Evolutionary conservation across 2,797 vertebrate species (phyloP).

Genomic region (Masticophis lateralis): DNA sequence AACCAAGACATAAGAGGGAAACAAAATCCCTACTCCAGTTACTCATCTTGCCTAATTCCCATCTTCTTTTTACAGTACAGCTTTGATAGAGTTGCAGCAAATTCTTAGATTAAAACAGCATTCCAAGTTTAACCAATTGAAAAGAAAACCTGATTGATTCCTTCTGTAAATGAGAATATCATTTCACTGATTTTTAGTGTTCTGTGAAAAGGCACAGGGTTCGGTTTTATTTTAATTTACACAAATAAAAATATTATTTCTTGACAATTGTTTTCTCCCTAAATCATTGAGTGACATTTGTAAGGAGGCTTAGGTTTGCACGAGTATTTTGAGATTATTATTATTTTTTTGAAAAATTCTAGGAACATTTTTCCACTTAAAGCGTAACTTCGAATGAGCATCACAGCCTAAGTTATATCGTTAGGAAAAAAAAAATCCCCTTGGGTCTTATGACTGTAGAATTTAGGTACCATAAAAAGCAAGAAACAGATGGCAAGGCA

Average conservation of each 20-base stretch:
- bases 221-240: conserved; percentile 47
- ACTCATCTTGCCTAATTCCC: conserved; percentile 57
- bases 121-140: conserved; percentile 67
- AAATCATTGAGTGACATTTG: conserved; percentile 37
- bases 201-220: conserved; percentile 61
- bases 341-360: conserved; percentile 42
- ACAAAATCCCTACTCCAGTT: conserved; percentile 56
- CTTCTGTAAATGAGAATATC: conserved; percentile 45
- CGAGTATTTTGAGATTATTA: conserved; percentile 26
- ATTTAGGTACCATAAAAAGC: conserved; percentile 59
- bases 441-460: conserved; percentile 61
- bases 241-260: conserved; percentile 52
- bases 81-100: conserved; percentile 65
- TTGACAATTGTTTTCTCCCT: conserved; percentile 34
- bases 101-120: conserved; percentile 70
- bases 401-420: conserved; percentile 48
- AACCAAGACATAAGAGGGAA: conserved; percentile 45
- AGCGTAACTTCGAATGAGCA: conserved; percentile 62
- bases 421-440: conserved; percentile 64
- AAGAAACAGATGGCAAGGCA: conserved; percentile 69
- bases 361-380: conserved; percentile 47
- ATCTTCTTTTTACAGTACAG: conserved; percentile 57
- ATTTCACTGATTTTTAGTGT: conserved; percentile 68
- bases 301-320: conserved; percentile 23
- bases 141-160: conserved; percentile 72